These are phyloP conservation scores for Zaprionus ghesquierei DNA, from an alignment of 1,140 invertebrate genomes.

Conservation along the genomic window DNA sequence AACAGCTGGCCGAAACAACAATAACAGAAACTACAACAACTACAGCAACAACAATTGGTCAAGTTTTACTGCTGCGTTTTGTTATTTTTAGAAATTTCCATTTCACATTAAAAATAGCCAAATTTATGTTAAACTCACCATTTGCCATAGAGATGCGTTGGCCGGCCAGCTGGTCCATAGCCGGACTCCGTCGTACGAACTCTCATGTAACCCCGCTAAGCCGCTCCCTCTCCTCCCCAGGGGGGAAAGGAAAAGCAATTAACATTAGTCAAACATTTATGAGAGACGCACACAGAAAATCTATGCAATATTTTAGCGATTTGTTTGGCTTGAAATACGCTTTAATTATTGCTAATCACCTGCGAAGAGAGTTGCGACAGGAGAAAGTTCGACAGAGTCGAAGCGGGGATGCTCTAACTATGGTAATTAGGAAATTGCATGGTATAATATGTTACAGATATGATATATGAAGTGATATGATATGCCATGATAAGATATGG, in stretches of 20 bases:
- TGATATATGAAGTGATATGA: background rate
- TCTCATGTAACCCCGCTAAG: constrained; percentile 11
- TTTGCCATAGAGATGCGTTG: background rate
- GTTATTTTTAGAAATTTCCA: constrained; percentile 66
- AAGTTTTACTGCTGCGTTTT: constrained; percentile 58
- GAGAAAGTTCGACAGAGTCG: background rate
- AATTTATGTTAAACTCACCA: constrained; percentile 22
- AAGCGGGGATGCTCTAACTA: background rate
- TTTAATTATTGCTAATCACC: constrained; percentile 69
- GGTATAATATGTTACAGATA: background rate
- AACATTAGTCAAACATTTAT: constrained; percentile 33
- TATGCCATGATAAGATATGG: background rate
- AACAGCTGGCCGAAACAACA: constrained; percentile 61
- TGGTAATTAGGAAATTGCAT: background rate
- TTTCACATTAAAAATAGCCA: constrained; percentile 26
- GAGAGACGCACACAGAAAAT: background rate
- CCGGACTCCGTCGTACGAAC: constrained; percentile 2
- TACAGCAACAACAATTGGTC: background rate
- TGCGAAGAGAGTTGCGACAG: constrained; percentile 35
- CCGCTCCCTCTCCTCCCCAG: background rate
- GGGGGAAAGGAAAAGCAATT: constrained; percentile 30
- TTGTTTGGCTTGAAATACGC: constrained; percentile 51
- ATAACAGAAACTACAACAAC: background rate
- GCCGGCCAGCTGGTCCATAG: constrained; percentile 13
- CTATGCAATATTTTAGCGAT: constrained; percentile 23